Base-by-base conservation (phyloP, 1,140 invertebrate genomes). In the Drosophila nebulosa region DNA sequence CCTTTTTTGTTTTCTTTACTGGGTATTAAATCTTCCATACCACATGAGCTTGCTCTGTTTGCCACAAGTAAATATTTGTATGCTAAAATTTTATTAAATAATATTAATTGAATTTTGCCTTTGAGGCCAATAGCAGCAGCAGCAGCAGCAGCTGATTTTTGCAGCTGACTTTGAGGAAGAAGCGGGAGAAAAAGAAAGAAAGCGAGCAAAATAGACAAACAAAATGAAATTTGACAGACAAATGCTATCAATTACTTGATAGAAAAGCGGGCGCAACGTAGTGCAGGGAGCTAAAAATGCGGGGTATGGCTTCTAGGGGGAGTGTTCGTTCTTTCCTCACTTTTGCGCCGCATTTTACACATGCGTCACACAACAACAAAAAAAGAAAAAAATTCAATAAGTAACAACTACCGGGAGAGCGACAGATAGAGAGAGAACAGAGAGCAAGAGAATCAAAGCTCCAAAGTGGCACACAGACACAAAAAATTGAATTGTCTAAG, bases 71-170 rank as follows among this genome's bases (percentile, higher is more conserved):
- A 74, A 74, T 74, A 74, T 70, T 55, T 67, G 42, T 71, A 69
- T 52, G 55, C 58, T 52, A 64, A 68, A 80, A 39, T 42, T 60
- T 71, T 71, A 79, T 86, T 88, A 75, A 86, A 74, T 81, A 86
- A 88, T 75, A 67, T 79, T 66, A 70, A 80, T 66, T 80, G 65
- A 74, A 80, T 88, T 69, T 88, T 26, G 32, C 46, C 72, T 70
- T 77, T 68, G 68, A 73, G 60, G 65, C 52, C 30, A 30, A 46
- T 75, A 46, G 18, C 7, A 42, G 16, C 35, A 36, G n/a, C 16
- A 42, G 39, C 39, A 21, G 39, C 39, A 46, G 16, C 72, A 86
- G 81, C 83, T 81, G 78, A 79, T 79, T 79, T 46, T 67, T 66
- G 65, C 78, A 79, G 77, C 77, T 79, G 78, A 77, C 70, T 67